Evolutionary conservation across 2,113 vertebrate species (phyloP).

Genomic region (Lophius piscatorius): DNA sequence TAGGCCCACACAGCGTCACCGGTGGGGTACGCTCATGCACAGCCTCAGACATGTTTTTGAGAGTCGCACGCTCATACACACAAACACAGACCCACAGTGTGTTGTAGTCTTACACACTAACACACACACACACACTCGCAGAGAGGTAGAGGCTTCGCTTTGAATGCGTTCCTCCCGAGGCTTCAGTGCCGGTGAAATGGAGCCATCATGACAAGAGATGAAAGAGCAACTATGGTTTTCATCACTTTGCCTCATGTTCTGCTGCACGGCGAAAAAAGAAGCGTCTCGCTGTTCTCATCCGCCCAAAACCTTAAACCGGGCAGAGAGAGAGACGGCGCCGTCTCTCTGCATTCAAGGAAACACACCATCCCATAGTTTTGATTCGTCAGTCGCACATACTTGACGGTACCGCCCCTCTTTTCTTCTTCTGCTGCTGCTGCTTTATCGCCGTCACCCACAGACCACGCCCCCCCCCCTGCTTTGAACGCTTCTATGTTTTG

Average conservation of each 20-base stretch:
- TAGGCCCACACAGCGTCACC: conserved; percentile 63
- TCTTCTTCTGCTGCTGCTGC: too few relatives aligned
- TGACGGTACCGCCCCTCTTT: too few relatives aligned
- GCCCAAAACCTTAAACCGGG: conserved; percentile 39
- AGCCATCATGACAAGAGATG: conserved; percentile 65
- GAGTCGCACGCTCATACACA: neutral
- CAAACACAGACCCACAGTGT: conserved; percentile 27
- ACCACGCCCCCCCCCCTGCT: conserved; percentile 7
- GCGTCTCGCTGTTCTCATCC: conserved; percentile 43
- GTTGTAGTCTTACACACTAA: conserved; percentile 28
- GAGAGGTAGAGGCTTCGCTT: conserved; percentile 31
- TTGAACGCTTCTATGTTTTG: conserved; percentile 9
- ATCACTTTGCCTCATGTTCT: conserved; percentile 65
- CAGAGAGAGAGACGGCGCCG: conserved; percentile 14
- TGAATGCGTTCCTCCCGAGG: conserved; percentile 47
- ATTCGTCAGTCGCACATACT: conserved; percentile 27
- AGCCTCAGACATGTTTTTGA: neutral
- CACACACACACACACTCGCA: conserved; percentile 19
- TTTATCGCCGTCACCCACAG: too few relatives aligned
- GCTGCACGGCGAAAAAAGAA: conserved; percentile 48
- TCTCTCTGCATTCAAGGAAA: conserved; percentile 1
- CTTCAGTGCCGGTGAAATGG: conserved; percentile 54
- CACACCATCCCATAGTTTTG: conserved; percentile 19
- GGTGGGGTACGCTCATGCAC: conserved; percentile 30
- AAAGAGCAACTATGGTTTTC: conserved; percentile 71